These are phyloP conservation scores for Herminia tarsipennalis DNA, from an alignment of 2,888 invertebrate genomes.

Conservation along the genomic window DNA sequence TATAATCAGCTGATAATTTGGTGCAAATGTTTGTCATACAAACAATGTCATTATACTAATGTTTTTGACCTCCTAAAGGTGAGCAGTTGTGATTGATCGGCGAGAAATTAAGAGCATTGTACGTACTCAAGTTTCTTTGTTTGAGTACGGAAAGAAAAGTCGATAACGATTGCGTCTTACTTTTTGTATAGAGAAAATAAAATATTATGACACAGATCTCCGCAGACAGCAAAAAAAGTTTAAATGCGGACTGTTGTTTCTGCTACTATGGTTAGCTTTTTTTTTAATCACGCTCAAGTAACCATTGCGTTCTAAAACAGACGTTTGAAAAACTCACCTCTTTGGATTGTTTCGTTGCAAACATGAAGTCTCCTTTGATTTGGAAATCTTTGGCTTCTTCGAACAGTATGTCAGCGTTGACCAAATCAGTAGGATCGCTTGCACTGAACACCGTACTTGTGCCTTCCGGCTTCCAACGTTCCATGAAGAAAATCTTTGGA, in stretches of 20 bases:
- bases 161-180: not conserved
- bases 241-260: too few species aligned
- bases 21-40: slow-evolving; percentile 12
- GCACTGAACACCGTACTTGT: slow-evolving; percentile 90
- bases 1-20: slow-evolving; percentile 22
- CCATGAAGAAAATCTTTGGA: slow-evolving; percentile 87
- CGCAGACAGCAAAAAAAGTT: too few species aligned
- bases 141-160: too few species aligned
- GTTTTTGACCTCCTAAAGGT: slow-evolving; percentile 26
- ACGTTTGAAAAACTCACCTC: slow-evolving; percentile 85
- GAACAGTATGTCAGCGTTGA: slow-evolving; percentile 84
- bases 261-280: too few species aligned
- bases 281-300: too few species aligned
- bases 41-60: slow-evolving; percentile 8
- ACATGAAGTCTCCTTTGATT: slow-evolving; percentile 93
- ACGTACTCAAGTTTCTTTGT: slow-evolving; percentile 1
- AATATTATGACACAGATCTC: too few species aligned
- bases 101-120: not conserved
- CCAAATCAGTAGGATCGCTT: slow-evolving; percentile 76
- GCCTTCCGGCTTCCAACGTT: slow-evolving; percentile 87
- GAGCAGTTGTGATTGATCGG: slow-evolving; percentile 19
- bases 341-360: slow-evolving; percentile 89
- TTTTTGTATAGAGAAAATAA: too few species aligned
- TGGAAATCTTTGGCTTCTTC: slow-evolving; percentile 92
- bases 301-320: too few species aligned